Base-by-base conservation (phyloP, 2,113 vertebrate genomes). In the Propithecus coquereli region DNA sequence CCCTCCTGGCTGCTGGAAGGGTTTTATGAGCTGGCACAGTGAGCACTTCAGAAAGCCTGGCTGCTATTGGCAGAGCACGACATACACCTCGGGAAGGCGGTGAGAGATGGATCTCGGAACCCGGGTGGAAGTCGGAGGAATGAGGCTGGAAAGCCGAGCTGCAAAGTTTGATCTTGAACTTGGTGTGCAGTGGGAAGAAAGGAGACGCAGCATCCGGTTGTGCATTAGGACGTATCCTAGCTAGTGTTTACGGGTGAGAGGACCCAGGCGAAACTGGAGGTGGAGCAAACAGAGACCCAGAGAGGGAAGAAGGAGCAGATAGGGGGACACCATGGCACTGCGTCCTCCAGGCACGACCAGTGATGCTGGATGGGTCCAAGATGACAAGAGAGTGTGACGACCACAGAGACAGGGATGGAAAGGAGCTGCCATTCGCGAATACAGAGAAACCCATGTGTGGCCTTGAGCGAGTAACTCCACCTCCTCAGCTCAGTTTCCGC, bases 371-470 rank as follows among this genome's bases (percentile, higher is more conserved):
- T 88, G n/a, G 52, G 40, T 54, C n/a, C 3, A 23, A 79, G 71
- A 81, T 52, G 50, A 81, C 23, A 10, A 45, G 43, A 50, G 23
- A 13, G 3, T 10, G 3, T 27, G 18, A 37, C 17, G 32, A 40
- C 25, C 5, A 5, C 14, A 34, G 37, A 61, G 34, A 73, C 9
- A 5, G 23, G 8, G 16, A 6, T 45, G 2, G 12, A 68, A 88
- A 45, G 22, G 71, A 6, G 2, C 23, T 16, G 18, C 66, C 34
- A 1, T 18, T 47, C 6, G 40, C 68, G 83, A 37, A 77, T 61
- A 9, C 11, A 43, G 32, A 85, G 32, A 90, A 12, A 4, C 30
- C 0, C 0, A n/a, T 8, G 11, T 27, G 17, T 71, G 34, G 8
- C 85, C 43, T 77, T n/a, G 27, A 34, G 47, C 52, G 6, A 8